A percentile compares a stretch with the other conserved stretches of the same genome.
Evolutionary conservation across 2,888 invertebrate genomes (phyloP).

Genomic region (Xestia xanthographa): DNA sequence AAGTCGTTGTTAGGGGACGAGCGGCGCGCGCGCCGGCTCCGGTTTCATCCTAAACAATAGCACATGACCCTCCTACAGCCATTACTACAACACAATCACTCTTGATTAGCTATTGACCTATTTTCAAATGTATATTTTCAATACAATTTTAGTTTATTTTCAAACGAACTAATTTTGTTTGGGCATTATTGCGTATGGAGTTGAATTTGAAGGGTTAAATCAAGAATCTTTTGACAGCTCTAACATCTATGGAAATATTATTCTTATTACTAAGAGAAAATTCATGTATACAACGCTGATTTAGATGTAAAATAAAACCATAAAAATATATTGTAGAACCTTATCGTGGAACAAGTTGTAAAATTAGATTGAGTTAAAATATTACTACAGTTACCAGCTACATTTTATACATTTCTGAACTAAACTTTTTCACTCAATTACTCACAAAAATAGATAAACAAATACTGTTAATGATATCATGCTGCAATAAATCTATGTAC

Average conservation of each 20-base stretch:
- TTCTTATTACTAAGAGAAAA: slow-evolving; percentile 1
- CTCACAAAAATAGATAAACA: slow-evolving; percentile 77
- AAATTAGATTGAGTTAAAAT: slow-evolving; percentile 46
- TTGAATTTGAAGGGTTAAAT: slow-evolving; percentile 48
- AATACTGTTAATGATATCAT: slow-evolving; percentile 79
- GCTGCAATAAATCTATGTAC: slow-evolving; percentile 83
- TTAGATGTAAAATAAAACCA: slow-evolving; percentile 51
- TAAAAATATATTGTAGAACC: slow-evolving; percentile 35
- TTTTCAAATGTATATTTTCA: slow-evolving; percentile 69
- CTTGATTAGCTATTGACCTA: slow-evolving; percentile 81
- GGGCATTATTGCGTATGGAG: slow-evolving; percentile 25
- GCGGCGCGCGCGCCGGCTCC: slow-evolving; percentile 67
- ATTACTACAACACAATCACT: slow-evolving; percentile 77
- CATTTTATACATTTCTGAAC: slow-evolving; percentile 50
- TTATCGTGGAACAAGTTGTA: slow-evolving; percentile 50
- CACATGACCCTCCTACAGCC: slow-evolving; percentile 66
- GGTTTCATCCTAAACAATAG: slow-evolving; percentile 74
- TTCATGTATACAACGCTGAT: slow-evolving; percentile 19
- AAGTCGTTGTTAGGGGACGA: slow-evolving; percentile 51
- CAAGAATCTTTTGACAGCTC: slow-evolving; percentile 29
- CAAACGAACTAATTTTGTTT: slow-evolving; percentile 61
- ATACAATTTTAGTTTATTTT: slow-evolving; percentile 64
- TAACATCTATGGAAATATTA: slow-evolving; percentile 8
- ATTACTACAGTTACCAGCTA: slow-evolving; percentile 16
- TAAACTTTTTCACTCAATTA: slow-evolving; percentile 68